Base-by-base conservation (phyloP, 2,888 invertebrate species). In the Mycalesis mineus region DNA sequence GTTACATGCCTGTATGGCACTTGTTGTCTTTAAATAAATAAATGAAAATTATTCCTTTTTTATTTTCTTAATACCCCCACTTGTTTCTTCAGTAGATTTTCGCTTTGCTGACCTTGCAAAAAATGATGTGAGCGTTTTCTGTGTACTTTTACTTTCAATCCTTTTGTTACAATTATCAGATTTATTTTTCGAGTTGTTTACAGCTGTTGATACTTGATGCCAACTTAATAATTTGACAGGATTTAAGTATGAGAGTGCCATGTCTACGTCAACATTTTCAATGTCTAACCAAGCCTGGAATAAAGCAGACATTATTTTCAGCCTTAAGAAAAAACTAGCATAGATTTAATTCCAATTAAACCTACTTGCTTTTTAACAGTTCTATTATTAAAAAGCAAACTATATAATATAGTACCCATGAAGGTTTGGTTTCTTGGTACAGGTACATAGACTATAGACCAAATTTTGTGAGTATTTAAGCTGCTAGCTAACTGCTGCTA, bases 101-200 rank as follows among this genome's bases (percentile, higher is more conserved):
- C 82, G 77, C 67, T 90, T 89, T 50, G 77, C 79, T 49, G 71
- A 65, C 67, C 73, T 79, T 37, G 67, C 70, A 64, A 90, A 82
- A 80, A 87, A 91, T 0, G 78, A 72, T 64, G 82, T 88, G 65
- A 92, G 68, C 63, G 90, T 81, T 68, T 82, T 87, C 74, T 91
- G 88, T 63, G 78, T 73, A 55, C 68, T 73, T 65, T 81, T 84
- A 48, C 79, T 75, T 55, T 75, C 72, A 9, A 88, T 65, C 36
- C 86, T 91, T 66, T 91, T 92, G 68, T 92, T 92, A 65, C 93
- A 93, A 57, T 91, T 81, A 0, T 77, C 71, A 29, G 86, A 87
- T 78, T 96, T 95, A 73, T 95, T 92, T 57, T 92, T 88, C 0
- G 94, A 92, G 74, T 93, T 94, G 71, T 95, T 95, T 0, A 96